Base-by-base conservation (phyloP, 2,888 invertebrate species). In the Hetaerina titia region DNA sequence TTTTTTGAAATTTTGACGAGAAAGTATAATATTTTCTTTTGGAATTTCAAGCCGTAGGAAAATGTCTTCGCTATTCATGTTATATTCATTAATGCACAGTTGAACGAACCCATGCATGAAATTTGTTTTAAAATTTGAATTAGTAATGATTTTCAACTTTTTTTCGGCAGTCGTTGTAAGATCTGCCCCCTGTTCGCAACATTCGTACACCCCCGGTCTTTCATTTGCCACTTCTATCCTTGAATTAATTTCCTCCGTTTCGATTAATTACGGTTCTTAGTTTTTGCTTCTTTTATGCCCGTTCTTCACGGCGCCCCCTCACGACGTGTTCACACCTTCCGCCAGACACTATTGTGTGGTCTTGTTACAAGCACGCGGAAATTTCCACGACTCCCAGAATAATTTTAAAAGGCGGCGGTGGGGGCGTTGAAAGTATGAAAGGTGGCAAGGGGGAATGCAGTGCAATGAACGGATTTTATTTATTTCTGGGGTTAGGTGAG, bases 241-340 rank as follows among this genome's bases (percentile, higher is more conserved):
- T 15, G 81, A 81, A 81, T 31, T 81, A 81, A 81, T 81, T 81
- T n/a, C 81, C 81, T 69, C 31, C 81, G 81, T 22, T 81, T 81
- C 81, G 81, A 81, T 81, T 31, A 81, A 81, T 81, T 81, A 15
- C 31, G 15, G 31, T 13, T 81, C 31, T 81, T 81, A 81, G 31
- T 81, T 81, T 31, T 22, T 31, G 7, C 0, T 69, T 69, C 7
- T 81, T 81, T 81, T 81, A 81, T 81, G 25, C 31, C 31, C 31
- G 4, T 31, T 13, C 81, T n/a, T 9, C 13, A 69, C 69, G 22
- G 13, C 31, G 11, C 81, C 15, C 81, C 25, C 22, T 81, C 31
- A 1, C 31, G 31, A 31, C 81, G 22, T 81, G 31, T 31, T 81
- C 81, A 25, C 31, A 25, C 81, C 22, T 81, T 81, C 81, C 81